Evolutionary conservation across 2,888 invertebrate genomes (phyloP).

Genomic region (Aricia artaxerxes): DNA sequence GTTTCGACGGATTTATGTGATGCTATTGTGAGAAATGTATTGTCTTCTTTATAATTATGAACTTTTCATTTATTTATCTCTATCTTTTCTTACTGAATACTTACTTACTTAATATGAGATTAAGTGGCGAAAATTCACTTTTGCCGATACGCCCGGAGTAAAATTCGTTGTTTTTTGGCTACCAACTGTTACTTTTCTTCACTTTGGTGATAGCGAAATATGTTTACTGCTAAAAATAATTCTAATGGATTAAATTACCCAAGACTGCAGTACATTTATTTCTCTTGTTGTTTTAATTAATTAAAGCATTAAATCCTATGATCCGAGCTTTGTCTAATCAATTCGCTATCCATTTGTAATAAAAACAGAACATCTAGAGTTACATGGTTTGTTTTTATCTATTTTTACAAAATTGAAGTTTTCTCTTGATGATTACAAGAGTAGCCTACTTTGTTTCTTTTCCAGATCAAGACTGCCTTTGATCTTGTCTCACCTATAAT

Average conservation of each 20-base stretch:
- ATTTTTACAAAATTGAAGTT: background rate
- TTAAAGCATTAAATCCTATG: conserved; percentile 25
- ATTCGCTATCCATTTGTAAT: conserved; percentile 23
- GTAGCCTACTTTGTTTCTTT: background rate
- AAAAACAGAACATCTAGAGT: background rate
- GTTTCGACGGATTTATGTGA: conserved; percentile 64
- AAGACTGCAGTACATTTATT: background rate
- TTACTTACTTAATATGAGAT: too few relatives aligned
- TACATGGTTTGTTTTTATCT: background rate
- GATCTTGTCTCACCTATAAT: background rate
- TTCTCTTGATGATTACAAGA: background rate
- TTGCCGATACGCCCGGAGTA: too few relatives aligned
- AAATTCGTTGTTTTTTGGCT: background rate
- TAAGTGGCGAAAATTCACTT: too few relatives aligned
- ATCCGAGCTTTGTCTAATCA: conserved; percentile 26
- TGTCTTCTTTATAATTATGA: conserved; percentile 52
- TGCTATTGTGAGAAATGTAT: conserved; percentile 64
- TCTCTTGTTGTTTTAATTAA: conserved; percentile 28
- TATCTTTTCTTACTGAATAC: background rate
- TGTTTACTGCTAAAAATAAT: background rate
- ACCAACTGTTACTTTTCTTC: background rate
- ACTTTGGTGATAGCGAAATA: background rate
- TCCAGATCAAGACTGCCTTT: background rate
- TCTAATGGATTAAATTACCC: background rate
- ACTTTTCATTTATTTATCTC: background rate